These are phyloP conservation scores for Drosophila maculinotata DNA, from an alignment of 2,888 invertebrate genomes.

Conservation along the genomic window DNA sequence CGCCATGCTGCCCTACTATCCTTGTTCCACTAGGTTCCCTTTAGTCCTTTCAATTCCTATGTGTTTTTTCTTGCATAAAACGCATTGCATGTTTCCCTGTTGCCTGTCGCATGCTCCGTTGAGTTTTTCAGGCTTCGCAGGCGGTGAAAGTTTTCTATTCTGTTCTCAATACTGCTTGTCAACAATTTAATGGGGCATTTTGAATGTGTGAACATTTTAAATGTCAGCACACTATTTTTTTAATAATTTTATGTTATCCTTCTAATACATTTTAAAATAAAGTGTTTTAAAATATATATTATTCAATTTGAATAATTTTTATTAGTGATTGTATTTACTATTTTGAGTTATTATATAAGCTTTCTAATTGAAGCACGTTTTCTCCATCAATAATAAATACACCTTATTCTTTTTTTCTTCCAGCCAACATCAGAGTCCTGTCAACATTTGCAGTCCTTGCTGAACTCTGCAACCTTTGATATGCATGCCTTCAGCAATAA, in stretches of 20 bases:
- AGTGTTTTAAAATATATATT: neutral
- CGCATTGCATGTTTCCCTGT: constrained; percentile 73
- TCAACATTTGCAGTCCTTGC: too few species aligned
- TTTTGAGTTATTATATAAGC: too few species aligned
- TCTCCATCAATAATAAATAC: too few species aligned
- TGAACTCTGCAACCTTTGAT: too few species aligned
- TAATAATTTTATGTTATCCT: neutral
- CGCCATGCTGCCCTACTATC: neutral
- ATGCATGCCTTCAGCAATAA: too few species aligned
- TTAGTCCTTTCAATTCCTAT: neutral
- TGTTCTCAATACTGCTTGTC: neutral
- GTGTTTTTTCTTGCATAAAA: constrained; percentile 48
- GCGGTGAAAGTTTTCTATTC: constrained; percentile 38
- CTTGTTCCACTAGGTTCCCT: neutral
- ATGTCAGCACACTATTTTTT: neutral
- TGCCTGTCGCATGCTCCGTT: constrained; percentile 72
- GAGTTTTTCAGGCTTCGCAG: constrained; percentile 44
- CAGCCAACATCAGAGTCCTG: too few species aligned
- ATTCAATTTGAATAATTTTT: too few species aligned
- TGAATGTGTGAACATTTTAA: neutral
- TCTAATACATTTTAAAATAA: neutral
- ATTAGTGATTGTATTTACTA: too few species aligned
- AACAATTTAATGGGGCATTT: constrained; percentile 11
- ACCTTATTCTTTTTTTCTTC: too few species aligned
- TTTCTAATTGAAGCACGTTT: too few species aligned